Base-by-base conservation (phyloP, 2,888 invertebrate species). In the Harpalus rubripes region DNA sequence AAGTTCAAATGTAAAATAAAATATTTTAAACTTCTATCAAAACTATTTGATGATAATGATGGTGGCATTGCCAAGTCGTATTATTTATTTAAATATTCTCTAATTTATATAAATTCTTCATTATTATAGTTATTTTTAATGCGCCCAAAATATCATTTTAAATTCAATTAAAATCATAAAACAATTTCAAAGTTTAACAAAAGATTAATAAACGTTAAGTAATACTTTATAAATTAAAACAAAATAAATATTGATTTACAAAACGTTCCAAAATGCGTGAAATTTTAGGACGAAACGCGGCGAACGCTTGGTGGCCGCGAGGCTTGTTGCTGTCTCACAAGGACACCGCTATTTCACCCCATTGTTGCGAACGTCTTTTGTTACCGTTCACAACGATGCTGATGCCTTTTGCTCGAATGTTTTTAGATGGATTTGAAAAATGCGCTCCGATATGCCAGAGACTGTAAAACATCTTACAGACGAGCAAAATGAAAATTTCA, bases 351-450 rank as follows among this genome's bases (percentile, higher is more conserved):
- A 58, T 58, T 56, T 58, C 58, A 56, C 32, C 26, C 58, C 26
- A 78, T 78, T 78, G 78, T 78, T 78, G 58, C 58, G 56, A 44
- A 52, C 44, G 56, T 52, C 78, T 56, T 78, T 78, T 78, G 78
- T 78, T 32, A 12, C 78, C 22, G n/a, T 56, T 56, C 78, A 52
- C 63, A 44, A 44, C 58, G 78, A 78, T 78, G 26, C 76, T 44
- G 76, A 52, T 76, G 56, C 78, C 68, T 68, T 68, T 68, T 68
- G 39, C 68, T 32, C 56, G 78, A 78, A 78, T 52, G 78, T 56
- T 58, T 78, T 78, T 78, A 78, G 56, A 78, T 39, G 58, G 58
- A 78, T 78, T 78, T 78, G 32, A 78, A 78, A 58, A 78, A 68
- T 68, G 15, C 68, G 26, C 12, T 12, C 12, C 12, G 18, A 22